A percentile compares a stretch with the other conserved stretches of the same genome.
These are phyloP conservation scores for Acanthornis magna DNA, from an alignment of 2,797 vertebrate genomes.

Conservation along the genomic window DNA sequence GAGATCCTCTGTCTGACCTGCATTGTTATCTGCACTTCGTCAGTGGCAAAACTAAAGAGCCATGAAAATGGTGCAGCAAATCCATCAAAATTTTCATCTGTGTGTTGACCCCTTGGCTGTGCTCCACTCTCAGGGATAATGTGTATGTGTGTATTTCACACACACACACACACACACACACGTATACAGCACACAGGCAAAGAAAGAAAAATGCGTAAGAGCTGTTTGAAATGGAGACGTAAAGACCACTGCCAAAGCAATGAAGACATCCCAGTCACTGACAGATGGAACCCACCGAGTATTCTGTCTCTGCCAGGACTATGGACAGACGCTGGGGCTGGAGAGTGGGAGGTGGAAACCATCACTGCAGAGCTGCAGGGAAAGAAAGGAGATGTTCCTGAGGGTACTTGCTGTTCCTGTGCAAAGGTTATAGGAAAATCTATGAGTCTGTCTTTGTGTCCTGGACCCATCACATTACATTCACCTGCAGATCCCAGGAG, in stretches of 20 bases:
- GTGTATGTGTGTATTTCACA: fast-evolving
- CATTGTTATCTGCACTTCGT: neutral
- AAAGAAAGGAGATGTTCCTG: neutral
- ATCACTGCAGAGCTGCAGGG: neutral
- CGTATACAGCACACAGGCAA: neutral
- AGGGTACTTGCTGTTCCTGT: neutral
- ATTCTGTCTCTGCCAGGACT: neutral
- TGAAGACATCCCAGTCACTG: neutral
- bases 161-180: fast-evolving
- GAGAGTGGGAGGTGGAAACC: neutral
- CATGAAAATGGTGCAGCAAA: neutral
- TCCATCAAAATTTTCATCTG: neutral
- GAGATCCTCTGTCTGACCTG: neutral
- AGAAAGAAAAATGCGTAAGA: neutral
- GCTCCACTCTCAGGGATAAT: neutral
- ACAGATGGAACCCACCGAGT: neutral
- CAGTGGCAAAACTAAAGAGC: neutral
- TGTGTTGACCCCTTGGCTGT: neutral
- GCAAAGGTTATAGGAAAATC: neutral
- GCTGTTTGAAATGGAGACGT: neutral
- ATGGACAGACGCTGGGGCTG: neutral
- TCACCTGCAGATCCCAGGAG: neutral
- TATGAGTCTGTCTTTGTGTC: neutral
- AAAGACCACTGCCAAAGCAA: neutral
- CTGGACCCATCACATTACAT: neutral